Conservation (phyloP, 2,888 invertebrate genomes). For the Parnassius orleans region DNA sequence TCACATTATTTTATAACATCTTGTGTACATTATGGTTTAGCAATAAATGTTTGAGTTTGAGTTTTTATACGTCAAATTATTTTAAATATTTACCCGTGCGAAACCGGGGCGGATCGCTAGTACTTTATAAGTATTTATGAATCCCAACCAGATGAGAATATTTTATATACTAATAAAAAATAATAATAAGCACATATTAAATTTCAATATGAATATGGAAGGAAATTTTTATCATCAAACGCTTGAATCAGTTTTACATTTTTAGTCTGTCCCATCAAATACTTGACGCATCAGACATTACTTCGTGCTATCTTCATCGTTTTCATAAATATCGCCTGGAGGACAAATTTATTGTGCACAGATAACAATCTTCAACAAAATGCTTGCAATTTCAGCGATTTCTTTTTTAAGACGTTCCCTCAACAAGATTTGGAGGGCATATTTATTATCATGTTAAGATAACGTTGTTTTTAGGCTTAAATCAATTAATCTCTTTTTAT, state of each 20-base stretch:
- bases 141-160: too few relatives aligned
- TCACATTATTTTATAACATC: too few relatives aligned
- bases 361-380: slow-evolving; percentile 64
- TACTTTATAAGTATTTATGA: too few relatives aligned
- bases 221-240: neutral
- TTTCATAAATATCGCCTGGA: slow-evolving; percentile 59
- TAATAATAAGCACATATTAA: too few relatives aligned
- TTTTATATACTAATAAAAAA: too few relatives aligned
- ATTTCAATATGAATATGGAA: too few relatives aligned
- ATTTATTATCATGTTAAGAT: slow-evolving; percentile 6
- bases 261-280: slow-evolving; percentile 37
- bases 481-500: too few relatives aligned
- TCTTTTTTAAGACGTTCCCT: slow-evolving; percentile 40
- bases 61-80: too few relatives aligned
- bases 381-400: slow-evolving; percentile 64
- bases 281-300: slow-evolving; percentile 36
- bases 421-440: slow-evolving; percentile 7
- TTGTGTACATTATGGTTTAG: too few relatives aligned
- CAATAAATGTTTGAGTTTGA: too few relatives aligned
- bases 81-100: too few relatives aligned
- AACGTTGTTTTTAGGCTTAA: neutral
- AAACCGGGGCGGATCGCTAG: too few relatives aligned
- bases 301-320: slow-evolving; percentile 42
- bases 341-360: slow-evolving; percentile 59
- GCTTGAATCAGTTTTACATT: slow-evolving; percentile 5